A percentile compares a stretch with the other conserved stretches of the same genome.
Conservation (phyloP, 2,888 invertebrate species). For the Acleris laterana region DNA sequence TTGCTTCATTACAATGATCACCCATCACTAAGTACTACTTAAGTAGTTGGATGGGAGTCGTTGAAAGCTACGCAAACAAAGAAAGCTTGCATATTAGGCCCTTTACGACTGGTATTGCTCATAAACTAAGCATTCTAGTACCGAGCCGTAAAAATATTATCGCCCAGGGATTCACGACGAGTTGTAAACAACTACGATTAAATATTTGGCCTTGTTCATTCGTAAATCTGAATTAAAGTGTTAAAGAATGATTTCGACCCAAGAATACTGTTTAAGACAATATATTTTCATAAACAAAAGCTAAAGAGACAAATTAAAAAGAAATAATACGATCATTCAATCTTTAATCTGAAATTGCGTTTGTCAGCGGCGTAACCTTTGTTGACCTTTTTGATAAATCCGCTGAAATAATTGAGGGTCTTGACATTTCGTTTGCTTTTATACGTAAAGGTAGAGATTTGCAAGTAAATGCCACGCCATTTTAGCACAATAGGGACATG, state of each 20-base stretch:
- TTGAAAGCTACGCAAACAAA: not conserved
- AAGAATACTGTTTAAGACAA: too few relatives aligned
- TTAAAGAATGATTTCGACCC: too few relatives aligned
- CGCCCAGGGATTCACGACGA: constrained; percentile 8
- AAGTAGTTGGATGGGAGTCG: constrained; percentile 2
- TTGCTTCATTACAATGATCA: not conserved
- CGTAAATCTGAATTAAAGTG: not conserved
- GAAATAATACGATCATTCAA: constrained; percentile 7
- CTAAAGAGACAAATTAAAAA: too few relatives aligned
- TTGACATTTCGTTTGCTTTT: constrained; percentile 31
- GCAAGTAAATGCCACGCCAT: constrained; percentile 27
- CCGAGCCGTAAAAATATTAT: constrained; percentile 31
- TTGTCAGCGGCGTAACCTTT: constrained; percentile 27
- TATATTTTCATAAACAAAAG: too few relatives aligned
- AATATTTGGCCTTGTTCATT: not conserved
- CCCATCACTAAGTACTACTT: not conserved
- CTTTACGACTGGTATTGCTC: constrained; percentile 27
- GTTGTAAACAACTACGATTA: constrained; percentile 1
- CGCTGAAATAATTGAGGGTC: constrained; percentile 16
- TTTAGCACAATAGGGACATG: too few relatives aligned
- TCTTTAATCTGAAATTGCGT: constrained; percentile 18
- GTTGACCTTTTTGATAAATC: constrained; percentile 18
- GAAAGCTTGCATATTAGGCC: constrained; percentile 26
- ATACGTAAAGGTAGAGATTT: constrained; percentile 19
- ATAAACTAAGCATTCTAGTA: constrained; percentile 34